Conservation (phyloP, 2,797 vertebrate species). For the Ispidina lecontei region DNA sequence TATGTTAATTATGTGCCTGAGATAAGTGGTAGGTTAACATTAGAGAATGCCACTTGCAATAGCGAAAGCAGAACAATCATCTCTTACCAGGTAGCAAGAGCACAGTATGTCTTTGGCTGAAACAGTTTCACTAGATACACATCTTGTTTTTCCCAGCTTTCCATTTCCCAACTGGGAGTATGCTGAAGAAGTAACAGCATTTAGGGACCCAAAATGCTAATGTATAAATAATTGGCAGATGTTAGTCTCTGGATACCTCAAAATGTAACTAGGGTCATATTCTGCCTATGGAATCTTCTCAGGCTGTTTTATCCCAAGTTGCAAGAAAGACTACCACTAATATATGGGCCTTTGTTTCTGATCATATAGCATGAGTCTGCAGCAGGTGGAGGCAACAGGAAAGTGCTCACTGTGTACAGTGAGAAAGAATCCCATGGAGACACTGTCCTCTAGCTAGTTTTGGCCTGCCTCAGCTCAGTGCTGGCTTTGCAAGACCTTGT, state of each 20-base stretch:
- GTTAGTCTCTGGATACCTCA: background rate
- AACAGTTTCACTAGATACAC: background rate
- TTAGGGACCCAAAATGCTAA: background rate
- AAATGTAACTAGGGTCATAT: background rate
- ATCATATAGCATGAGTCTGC: background rate
- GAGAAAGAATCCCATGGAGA: background rate
- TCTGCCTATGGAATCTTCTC: background rate
- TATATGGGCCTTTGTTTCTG: background rate
- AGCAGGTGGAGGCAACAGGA: background rate
- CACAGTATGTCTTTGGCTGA: background rate
- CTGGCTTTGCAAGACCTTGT: background rate
- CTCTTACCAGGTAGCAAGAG: background rate
- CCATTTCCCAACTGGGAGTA: background rate
- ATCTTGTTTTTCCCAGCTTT: background rate
- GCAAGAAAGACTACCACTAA: background rate
- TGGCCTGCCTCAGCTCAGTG: background rate
- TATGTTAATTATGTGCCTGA: background rate
- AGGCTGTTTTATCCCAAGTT: background rate
- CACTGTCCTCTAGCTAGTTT: background rate
- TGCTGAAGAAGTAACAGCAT: background rate
- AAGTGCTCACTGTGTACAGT: background rate
- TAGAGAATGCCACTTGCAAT: constrained; percentile 8
- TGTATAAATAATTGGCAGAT: background rate
- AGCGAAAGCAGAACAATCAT: background rate
- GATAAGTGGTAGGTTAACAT: background rate